A percentile compares a stretch with the other conserved stretches of the same genome.
Evolutionary conservation across 2,888 invertebrate genomes (phyloP).

Genomic region (Eupithecia subfuscata): DNA sequence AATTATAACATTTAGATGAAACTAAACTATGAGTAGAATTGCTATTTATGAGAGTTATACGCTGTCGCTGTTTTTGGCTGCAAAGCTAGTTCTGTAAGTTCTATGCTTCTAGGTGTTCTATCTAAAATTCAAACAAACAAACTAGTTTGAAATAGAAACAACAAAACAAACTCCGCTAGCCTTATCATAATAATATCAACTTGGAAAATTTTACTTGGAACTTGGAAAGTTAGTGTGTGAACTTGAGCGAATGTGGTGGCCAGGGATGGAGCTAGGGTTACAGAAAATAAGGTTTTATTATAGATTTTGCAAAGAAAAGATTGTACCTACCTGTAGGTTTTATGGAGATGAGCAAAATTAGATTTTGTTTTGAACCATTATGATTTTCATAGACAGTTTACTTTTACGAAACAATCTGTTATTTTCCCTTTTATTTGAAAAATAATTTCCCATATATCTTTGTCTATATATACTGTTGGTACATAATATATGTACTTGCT

Average conservation of each 20-base stretch:
- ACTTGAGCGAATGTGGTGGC: constrained; percentile 19
- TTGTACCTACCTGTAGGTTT: background rate
- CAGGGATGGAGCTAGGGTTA: constrained; percentile 22
- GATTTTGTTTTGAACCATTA: no score
- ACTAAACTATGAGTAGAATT: no score
- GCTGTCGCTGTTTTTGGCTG: background rate
- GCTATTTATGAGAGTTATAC: background rate
- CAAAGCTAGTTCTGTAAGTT: background rate
- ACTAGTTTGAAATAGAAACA: constrained; percentile 5
- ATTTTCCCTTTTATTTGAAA: no score
- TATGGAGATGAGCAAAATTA: background rate
- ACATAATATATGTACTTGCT: no score
- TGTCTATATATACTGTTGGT: no score
- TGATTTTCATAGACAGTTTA: no score
- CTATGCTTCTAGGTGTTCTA: background rate
- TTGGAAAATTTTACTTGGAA: constrained; percentile 23
- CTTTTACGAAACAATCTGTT: no score
- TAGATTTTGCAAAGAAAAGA: background rate
- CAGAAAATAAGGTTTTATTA: background rate
- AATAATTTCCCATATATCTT: no score
- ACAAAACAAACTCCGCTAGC: background rate
- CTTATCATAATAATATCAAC: constrained; percentile 23
- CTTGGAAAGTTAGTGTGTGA: constrained; percentile 24
- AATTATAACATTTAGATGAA: no score
- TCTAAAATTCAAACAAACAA: constrained; percentile 12